Conservation (phyloP, 2,113 vertebrate genomes). For the Amblyopsis rosae region DNA sequence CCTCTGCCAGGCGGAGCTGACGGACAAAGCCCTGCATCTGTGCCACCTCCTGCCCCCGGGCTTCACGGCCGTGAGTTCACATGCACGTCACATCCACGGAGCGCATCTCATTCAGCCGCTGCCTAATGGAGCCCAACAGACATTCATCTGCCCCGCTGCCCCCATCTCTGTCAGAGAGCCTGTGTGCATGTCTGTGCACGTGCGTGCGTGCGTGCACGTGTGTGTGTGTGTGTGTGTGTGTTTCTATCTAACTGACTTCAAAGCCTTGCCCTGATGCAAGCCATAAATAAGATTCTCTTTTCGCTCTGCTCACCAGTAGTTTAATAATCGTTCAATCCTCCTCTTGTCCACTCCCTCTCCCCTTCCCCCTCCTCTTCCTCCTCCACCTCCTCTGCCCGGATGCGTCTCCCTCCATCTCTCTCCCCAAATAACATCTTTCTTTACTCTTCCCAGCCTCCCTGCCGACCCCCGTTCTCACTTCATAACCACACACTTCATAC, state of each 20-base stretch:
- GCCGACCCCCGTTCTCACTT: conserved; percentile 38
- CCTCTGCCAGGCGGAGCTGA: conserved; percentile 82
- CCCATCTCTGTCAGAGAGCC: conserved; percentile 38
- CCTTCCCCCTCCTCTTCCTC: conserved; percentile 41
- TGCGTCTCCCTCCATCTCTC: conserved; percentile 33
- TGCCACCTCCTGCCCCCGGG: conserved; percentile 84
- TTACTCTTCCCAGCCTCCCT: conserved; percentile 10
- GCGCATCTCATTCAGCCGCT: conserved; percentile 56
- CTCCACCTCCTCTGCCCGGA: conserved; percentile 21
- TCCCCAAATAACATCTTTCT: conserved; percentile 32
- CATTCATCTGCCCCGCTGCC: conserved; percentile 65
- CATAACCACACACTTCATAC: conserved; percentile 33
- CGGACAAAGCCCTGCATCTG: conserved; percentile 79
- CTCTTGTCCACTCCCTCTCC: conserved; percentile 28
- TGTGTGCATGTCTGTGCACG: neutral
- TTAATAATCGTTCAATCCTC: conserved; percentile 17
- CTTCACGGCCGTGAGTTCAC: conserved; percentile 78
- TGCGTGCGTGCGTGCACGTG: neutral
- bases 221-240: conserved; percentile 11
- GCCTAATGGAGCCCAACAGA: conserved; percentile 67
- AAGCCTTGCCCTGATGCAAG: conserved; percentile 37
- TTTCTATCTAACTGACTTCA: conserved; percentile 55
- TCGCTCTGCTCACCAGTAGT: conserved; percentile 46
- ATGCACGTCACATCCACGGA: conserved; percentile 42
- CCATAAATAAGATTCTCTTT: conserved; percentile 40